phyloP scores from a whole-genome alignment of 2,797 vertebrate genomes.

The Liparis tanakae region DNA sequence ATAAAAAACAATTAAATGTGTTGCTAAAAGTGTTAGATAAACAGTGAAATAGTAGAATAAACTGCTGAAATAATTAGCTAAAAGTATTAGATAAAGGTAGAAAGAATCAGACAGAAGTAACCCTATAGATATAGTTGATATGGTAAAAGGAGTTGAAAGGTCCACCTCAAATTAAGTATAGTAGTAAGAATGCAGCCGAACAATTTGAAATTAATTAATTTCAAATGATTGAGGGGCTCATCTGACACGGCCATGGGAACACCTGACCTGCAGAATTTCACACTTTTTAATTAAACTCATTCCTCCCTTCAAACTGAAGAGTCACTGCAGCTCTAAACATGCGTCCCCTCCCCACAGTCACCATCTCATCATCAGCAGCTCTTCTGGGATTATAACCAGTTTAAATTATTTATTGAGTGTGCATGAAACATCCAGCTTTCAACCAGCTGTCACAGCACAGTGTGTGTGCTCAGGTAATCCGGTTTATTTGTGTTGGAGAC shows the following conservation, averaged over 20 bases:
- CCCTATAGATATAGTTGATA: too few species aligned
- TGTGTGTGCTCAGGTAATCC: constrained; percentile 37
- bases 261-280: not conserved
- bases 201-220: too few species aligned
- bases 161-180: too few species aligned
- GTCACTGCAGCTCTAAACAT: not conserved
- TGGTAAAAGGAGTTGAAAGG: too few species aligned
- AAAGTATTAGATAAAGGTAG: too few species aligned
- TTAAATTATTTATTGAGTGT: constrained; percentile 61
- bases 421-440: constrained; percentile 35
- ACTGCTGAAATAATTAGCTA: too few species aligned
- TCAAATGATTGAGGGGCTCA: not conserved
- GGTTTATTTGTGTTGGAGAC: constrained; percentile 41
- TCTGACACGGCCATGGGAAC: not conserved
- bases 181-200: too few species aligned
- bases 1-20: not conserved
- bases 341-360: not conserved
- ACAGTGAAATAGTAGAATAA: not conserved
- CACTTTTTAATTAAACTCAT: constrained; percentile 30
- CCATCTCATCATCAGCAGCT: constrained; percentile 11
- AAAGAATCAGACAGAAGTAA: too few species aligned
- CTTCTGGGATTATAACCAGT: constrained; percentile 43
- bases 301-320: not conserved
- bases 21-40: not conserved
- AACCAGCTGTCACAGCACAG: constrained; percentile 43